Evolutionary conservation across 1,140 invertebrate genomes (phyloP), one percentile per base, ranked within the genome.

Genomic region (Metaphire vulgaris): DNA sequence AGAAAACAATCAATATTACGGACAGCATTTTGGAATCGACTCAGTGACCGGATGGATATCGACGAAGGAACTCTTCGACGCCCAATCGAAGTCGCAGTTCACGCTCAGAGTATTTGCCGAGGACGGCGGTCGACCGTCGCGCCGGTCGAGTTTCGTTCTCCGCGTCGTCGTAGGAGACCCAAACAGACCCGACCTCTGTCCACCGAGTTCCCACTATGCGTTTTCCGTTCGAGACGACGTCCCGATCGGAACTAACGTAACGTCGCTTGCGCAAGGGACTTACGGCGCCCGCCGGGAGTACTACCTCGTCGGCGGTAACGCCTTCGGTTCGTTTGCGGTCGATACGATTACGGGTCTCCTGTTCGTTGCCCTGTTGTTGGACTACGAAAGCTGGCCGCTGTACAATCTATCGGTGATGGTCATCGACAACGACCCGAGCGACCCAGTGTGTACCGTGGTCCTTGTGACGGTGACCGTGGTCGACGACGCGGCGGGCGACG

Each of bases 241-340:
- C 1, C 93, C 94, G 0, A 90, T 97, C 6, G 94, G 95, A 0
- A 96, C 94, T 0, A 93, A 91, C 0, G 92, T 98, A 0, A 96
- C 94, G 0, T 91, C 92, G 33, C 81, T 98, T 67, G 89, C 92
- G 78, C 94, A 94, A 0, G 91, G 91, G 21, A 70, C 74, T 31
- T n/a, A 30, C 1, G 70, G 77, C 65, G 73, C 79, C 68, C n/a
- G n/a, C n/a, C 28, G 82, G 82, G 68, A 41, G 33, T 98, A 98
- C 89, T 96, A 97, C 91, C 97, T 99, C 87, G 96, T 95, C 85
- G 94, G 94, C 89, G 96, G 96, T 89, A 98, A 98, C 91, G 92
- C 96, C 90, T 95, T 95, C 78, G 95, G 95, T 82, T 93, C 95
- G 33, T 98, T 99, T 87, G 94, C 94, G 77, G 95, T 99, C 78